These are phyloP conservation scores for Silvanus unidentatus DNA, from an alignment of 2,888 invertebrate species.

Conservation along the genomic window DNA sequence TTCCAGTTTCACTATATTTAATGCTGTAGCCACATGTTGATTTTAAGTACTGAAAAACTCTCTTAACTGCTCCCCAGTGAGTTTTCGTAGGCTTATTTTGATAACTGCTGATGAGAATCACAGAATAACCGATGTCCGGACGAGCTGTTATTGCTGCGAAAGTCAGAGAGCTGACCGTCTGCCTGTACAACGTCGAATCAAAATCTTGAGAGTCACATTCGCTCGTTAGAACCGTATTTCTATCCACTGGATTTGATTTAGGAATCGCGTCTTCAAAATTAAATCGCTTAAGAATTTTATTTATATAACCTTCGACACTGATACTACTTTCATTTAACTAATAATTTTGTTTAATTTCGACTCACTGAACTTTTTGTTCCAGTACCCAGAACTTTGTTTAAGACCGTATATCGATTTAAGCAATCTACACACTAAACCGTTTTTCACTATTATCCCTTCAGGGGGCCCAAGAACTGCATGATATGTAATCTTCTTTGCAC, in stretches of 20 bases:
- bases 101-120: slow-evolving; percentile 18
- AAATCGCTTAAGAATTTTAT: not conserved
- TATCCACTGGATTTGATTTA: not conserved
- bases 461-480: slow-evolving; percentile 20
- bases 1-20: slow-evolving; percentile 12
- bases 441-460: slow-evolving; percentile 9
- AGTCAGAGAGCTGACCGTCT: slow-evolving; percentile 21
- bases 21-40: slow-evolving; percentile 19
- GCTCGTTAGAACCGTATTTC: not conserved
- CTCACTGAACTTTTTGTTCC: slow-evolving; percentile 25
- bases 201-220: too few species aligned
- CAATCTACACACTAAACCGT: slow-evolving; percentile 27
- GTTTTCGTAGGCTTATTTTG: slow-evolving; percentile 9
- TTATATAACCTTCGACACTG: not conserved
- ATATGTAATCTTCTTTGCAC: slow-evolving; percentile 13
- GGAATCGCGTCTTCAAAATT: not conserved
- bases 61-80: slow-evolving; percentile 19
- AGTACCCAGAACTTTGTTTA: slow-evolving; percentile 18
- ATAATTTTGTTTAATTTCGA: not conserved
- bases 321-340: too few species aligned
- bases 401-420: slow-evolving; percentile 35
- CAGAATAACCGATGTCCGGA: slow-evolving; percentile 23
- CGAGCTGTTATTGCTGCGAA: slow-evolving; percentile 18
- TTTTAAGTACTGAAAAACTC: slow-evolving; percentile 28
- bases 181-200: slow-evolving; percentile 8